Evolutionary conservation across 1,140 invertebrate species (phyloP), one percentile per base, ranked within the genome.

Genomic region (Vanessa atalanta): DNA sequence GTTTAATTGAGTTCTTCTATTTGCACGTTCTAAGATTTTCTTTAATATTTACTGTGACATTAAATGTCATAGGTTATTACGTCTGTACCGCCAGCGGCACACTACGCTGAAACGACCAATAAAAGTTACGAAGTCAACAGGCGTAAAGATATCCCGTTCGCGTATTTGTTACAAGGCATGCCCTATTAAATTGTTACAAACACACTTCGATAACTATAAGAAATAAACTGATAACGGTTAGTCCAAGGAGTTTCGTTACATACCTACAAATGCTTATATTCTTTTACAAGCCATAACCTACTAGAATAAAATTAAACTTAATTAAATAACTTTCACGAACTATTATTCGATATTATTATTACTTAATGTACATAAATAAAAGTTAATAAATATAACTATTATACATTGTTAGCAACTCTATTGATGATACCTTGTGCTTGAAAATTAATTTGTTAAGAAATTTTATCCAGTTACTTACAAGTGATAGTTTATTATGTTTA

Each of bases 401-500:
- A 43, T 20, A 43, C 37, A 7, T 7, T 37, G 31, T 11, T 9
- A 43, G 9, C 8, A 43, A 43, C 37, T 43, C 0, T 43, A 43
- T 43, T 43, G 7, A 43, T 9, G 37, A 43, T 43, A 43, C 37
- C 9, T 43, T 43, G 37, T 1, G 6, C 6, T 31, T 43, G 37
- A 16, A 53, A 57, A 57, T 57, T 63, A 65, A 65, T 47, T 47
- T 20, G 47, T 48, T 23, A 47, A n/a, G 53, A 72, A 76, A 81
- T 81, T 81, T 78, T 80, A 77, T 72, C 74, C 75, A 79, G 72
- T 53, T 67, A 77, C 69, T 79, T 66, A 78, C 76, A 68, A 79
- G 77, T 88, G 88, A 91, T 85, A 89, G 85, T 88, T 87, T 84
- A 83, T 85, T 86, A 85, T 89, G 84, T 86, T 87, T 82, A 57